Evolutionary conservation across 2,113 vertebrate genomes (phyloP), one percentile per base, ranked within the genome.

Genomic region (Muntiacus reevesi): DNA sequence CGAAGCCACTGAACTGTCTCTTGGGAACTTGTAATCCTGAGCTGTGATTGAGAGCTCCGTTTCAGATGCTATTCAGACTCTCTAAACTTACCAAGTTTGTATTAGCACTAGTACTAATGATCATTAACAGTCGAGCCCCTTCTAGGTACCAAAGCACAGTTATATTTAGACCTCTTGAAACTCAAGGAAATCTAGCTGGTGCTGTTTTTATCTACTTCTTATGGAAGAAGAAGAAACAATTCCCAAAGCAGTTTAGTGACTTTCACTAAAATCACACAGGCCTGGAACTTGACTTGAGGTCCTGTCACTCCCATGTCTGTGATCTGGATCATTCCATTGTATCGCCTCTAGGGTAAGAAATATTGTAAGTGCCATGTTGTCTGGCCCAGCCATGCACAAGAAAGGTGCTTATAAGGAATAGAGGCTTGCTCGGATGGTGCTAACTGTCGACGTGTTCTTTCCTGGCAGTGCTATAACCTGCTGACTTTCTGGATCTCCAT

Each of bases 401-500:
- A 19, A 54, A 78, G 43, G 19, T 76, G 40, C 67, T 74, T 8
- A 45, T 47, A 87, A 45, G 92, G 16, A 45, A 50, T 10, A 36
- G 71, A 83, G 25, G 19, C 33, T 86, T 67, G 6, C 45, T 50
- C 2, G 0, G 17, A 23, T 47, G 79, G 25, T 47, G 9, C 3
- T 94, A 30, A 96, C 40, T 9, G 15, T 8, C 14, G 7, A 1
- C 74, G 2, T 97, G 16, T 76, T 95, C 71, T 95, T 84, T 88
- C 88, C 87, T 67, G 98, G 89, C 98, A 99, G 99, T 99, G 98
- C 94, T 99, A 99, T 96, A 99, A 98, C 27, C 97, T 97, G n/a
- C 95, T 96, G 27, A 99, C 98, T 2, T 99, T 99, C 97, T 99
- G 99, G 99, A 76, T 99, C 60, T 98, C 99, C 55, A 99, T 99